Conservation (phyloP, 1,140 invertebrate species). For the Leguminivora glycinivorella region DNA sequence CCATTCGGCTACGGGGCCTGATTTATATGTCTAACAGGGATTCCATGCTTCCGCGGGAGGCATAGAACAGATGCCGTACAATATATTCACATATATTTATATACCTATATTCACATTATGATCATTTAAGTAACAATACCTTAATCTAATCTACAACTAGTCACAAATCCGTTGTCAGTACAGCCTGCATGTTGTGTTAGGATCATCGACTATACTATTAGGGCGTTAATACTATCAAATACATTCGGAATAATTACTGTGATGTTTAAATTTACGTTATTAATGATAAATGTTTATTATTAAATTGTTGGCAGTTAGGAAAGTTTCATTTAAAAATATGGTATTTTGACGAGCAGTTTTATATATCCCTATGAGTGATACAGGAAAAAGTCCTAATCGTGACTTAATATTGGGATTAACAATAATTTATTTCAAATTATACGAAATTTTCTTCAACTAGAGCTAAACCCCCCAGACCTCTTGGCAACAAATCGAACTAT, state of each 20-base stretch:
- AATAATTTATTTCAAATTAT: background rate
- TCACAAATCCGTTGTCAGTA: conserved; percentile 77
- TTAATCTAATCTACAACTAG: conserved; percentile 54
- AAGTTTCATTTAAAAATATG: conserved; percentile 21
- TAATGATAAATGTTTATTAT: conserved; percentile 31
- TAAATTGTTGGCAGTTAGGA: conserved; percentile 39
- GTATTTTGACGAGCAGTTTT: background rate
- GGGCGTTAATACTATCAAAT: conserved; percentile 17
- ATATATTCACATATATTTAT: conserved; percentile 70
- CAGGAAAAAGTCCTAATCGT: background rate
- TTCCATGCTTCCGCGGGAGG: conserved; percentile 53
- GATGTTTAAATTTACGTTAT: conserved; percentile 1
- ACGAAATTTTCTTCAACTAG: background rate
- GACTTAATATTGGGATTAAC: background rate
- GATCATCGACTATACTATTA: conserved; percentile 39
- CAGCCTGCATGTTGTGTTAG: conserved; percentile 65
- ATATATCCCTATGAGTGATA: background rate
- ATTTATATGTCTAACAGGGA: background rate
- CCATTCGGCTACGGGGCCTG: no score
- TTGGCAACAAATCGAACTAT: background rate
- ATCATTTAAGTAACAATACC: conserved; percentile 60
- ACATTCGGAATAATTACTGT: conserved; percentile 23
- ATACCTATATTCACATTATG: conserved; percentile 71
- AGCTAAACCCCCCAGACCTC: background rate
- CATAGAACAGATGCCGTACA: conserved; percentile 50